phyloP scores from a whole-genome alignment of 2,888 invertebrate species.

The Epinotia nisella region DNA sequence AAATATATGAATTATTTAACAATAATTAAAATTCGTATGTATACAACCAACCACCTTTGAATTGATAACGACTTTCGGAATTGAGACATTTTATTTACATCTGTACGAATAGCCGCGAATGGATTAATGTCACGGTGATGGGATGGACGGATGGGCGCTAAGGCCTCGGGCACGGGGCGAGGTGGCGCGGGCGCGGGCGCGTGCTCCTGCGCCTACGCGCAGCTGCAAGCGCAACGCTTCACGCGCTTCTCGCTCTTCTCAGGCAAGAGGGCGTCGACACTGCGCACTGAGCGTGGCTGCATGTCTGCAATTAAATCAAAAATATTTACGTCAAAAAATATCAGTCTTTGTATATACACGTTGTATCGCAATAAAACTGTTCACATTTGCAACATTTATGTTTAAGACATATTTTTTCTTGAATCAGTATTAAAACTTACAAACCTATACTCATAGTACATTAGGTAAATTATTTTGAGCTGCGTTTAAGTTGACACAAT shows the following conservation, averaged over 20 bases:
- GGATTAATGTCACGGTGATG: constrained; percentile 54
- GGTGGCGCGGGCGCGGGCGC: constrained; percentile 46
- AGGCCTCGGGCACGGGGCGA: constrained; percentile 16
- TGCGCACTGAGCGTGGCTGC: constrained; percentile 89
- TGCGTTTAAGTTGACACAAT: no score
- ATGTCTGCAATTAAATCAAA: constrained; percentile 85
- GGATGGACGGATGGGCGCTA: constrained; percentile 60
- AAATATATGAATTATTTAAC: constrained; percentile 65
- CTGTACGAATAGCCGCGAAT: constrained; percentile 54
- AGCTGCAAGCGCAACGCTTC: constrained; percentile 91
- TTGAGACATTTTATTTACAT: constrained; percentile 71
- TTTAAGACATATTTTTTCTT: no score
- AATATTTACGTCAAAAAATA: background rate
- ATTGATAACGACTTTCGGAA: constrained; percentile 65
- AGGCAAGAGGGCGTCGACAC: constrained; percentile 80
- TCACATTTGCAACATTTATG: no score
- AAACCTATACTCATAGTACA: no score
- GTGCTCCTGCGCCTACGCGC: constrained; percentile 76
- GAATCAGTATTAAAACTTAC: no score
- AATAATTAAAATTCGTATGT: constrained; percentile 63
- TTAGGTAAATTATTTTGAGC: no score
- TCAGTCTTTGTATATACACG: background rate
- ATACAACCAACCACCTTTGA: constrained; percentile 57
- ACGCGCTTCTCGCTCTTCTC: constrained; percentile 86
- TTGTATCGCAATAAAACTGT: background rate